A percentile compares a stretch with the other conserved stretches of the same genome.
Conservation (phyloP, 2,113 vertebrate species). For the Corapipo altera region DNA sequence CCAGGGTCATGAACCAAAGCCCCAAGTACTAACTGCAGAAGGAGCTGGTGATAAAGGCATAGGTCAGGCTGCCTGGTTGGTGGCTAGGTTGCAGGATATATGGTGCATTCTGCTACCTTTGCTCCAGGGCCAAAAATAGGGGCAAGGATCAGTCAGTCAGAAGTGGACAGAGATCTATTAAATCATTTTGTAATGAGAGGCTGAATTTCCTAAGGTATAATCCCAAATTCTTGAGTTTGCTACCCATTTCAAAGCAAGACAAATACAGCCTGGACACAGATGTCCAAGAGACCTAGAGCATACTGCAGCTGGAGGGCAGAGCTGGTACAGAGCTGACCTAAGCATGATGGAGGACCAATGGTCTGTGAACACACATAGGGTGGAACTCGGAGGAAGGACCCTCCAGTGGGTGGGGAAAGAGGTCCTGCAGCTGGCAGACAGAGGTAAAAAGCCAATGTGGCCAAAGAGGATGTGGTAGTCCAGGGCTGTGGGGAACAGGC, state of each 20-base stretch:
- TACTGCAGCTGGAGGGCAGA: neutral
- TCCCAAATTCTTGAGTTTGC: neutral
- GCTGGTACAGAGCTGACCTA: neutral
- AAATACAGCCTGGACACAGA: neutral
- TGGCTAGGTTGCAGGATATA: neutral
- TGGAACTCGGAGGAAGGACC: neutral
- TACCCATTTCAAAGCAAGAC: neutral
- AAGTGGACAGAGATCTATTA: neutral
- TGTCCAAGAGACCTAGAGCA: neutral
- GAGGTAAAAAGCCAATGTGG: neutral
- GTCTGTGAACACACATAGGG: neutral
- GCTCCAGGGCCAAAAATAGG: neutral
- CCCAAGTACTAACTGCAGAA: neutral
- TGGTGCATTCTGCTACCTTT: neutral
- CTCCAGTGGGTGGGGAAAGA: neutral
- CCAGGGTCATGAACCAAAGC: neutral
- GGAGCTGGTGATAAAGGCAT: neutral
- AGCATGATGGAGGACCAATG: neutral
- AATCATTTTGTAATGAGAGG: neutral
- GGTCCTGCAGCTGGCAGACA: neutral
- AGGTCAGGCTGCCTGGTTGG: neutral
- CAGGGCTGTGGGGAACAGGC: neutral
- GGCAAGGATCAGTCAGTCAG: neutral
- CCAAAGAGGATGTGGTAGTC: neutral
- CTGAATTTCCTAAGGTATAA: neutral